These are phyloP conservation scores for Manacus vitellinus DNA, from an alignment of 2,113 vertebrate species.

Conservation along the genomic window DNA sequence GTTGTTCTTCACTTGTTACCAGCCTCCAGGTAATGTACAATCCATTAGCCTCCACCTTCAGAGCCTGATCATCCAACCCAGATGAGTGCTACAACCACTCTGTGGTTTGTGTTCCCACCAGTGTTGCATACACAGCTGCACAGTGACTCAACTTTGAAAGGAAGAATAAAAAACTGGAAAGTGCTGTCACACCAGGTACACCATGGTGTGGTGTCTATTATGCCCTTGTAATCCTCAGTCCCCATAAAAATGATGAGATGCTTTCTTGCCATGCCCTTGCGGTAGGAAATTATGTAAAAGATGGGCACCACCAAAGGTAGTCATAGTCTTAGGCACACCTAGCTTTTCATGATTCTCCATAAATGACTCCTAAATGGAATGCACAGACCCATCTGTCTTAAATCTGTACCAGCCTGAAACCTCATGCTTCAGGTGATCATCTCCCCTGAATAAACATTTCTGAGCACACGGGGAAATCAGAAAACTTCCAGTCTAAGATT, in stretches of 20 bases:
- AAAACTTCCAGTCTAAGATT: background rate
- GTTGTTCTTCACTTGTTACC: background rate
- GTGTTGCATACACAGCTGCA: background rate
- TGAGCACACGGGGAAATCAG: background rate
- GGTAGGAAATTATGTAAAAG: slow-evolving; percentile 11
- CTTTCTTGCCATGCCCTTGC: background rate
- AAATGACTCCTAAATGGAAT: background rate
- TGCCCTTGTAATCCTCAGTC: background rate
- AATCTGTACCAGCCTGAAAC: background rate
- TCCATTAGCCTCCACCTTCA: background rate
- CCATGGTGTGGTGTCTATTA: background rate
- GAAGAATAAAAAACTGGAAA: background rate
- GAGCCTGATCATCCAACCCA: background rate
- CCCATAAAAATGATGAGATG: background rate
- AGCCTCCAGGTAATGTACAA: background rate
- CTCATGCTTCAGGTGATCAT: background rate
- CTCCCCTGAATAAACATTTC: background rate
- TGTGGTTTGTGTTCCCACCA: background rate
- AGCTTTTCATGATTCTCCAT: background rate
- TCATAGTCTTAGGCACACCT: background rate
- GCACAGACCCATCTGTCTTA: background rate
- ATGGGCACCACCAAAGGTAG: background rate
- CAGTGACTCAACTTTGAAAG: background rate
- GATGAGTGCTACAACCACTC: background rate
- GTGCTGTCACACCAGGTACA: background rate